Conservation (phyloP, 30 jellyfish, hydroid and myxozoan species). For the Turritopsis dohrnii region DNA sequence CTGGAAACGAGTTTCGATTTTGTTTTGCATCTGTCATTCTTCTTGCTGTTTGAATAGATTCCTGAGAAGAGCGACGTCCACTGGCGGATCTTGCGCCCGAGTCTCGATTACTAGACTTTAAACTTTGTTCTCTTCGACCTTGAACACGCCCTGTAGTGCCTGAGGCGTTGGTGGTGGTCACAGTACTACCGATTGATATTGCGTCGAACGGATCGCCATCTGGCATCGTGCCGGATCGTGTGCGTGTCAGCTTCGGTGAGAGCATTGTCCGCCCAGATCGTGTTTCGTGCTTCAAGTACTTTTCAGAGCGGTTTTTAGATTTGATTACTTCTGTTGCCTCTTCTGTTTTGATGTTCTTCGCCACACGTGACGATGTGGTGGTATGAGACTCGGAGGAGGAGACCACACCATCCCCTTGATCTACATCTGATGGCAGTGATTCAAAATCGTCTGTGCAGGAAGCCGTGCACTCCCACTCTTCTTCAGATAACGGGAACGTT, state of each 20-base stretch:
- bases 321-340: slow-evolving; percentile 7
- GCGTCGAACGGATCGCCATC: neutral
- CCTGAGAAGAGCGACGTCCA: slow-evolving; percentile 17
- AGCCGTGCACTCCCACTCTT: slow-evolving; percentile 24
- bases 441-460: slow-evolving; percentile 22
- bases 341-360: slow-evolving; percentile 14
- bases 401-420: slow-evolving; percentile 15
- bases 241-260: slow-evolving; percentile 18
- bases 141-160: slow-evolving; percentile 16
- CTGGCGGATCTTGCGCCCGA: neutral
- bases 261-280: slow-evolving; percentile 3
- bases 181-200: slow-evolving; percentile 4
- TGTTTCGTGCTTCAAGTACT: neutral
- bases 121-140: slow-evolving; percentile 12
- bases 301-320: slow-evolving; percentile 6
- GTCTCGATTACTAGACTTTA: neutral
- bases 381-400: slow-evolving; percentile 22
- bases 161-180: neutral
- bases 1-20: slow-evolving; percentile 4
- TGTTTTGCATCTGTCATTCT: neutral
- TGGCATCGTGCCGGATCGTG: neutral
- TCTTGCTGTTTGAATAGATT: neutral
- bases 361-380: slow-evolving; percentile 22
- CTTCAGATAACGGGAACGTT: slow-evolving; percentile 24
- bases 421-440: slow-evolving; percentile 22